phyloP scores from a whole-genome alignment of 1,140 invertebrate genomes.

The Aphidius ervi region DNA sequence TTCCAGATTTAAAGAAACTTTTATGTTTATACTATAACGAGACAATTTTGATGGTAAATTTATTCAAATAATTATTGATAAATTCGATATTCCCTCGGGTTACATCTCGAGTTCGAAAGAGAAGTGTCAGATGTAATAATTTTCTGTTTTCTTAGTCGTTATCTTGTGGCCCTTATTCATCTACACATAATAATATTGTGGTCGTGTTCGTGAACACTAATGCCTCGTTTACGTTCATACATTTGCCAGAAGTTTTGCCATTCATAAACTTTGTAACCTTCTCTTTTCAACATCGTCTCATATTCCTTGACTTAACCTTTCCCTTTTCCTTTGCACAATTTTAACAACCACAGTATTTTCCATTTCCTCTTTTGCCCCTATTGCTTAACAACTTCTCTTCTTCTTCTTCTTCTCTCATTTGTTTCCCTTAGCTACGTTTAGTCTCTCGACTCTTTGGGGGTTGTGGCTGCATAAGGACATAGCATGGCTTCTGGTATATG shows the following conservation, averaged over 20 bases:
- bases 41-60: too few species aligned
- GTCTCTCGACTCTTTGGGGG: constrained; percentile 15
- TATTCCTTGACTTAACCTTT: constrained; percentile 6
- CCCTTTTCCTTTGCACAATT: too few species aligned
- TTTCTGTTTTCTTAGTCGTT: too few species aligned
- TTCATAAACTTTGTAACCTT: constrained; percentile 42
- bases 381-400: neutral
- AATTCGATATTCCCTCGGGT: too few species aligned
- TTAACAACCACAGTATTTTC: too few species aligned
- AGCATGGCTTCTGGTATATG: constrained; percentile 30
- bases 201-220: constrained; percentile 16
- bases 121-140: too few species aligned
- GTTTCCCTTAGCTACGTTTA: neutral
- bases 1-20: too few species aligned
- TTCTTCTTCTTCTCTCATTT: neutral
- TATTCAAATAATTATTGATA: too few species aligned
- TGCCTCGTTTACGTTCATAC: constrained; percentile 35
- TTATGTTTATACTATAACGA: too few species aligned
- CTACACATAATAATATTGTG: neutral
- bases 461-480: constrained; percentile 20
- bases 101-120: too few species aligned
- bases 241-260: constrained; percentile 43
- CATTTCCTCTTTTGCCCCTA: too few species aligned
- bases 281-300: constrained; percentile 23
- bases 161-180: neutral